A percentile compares a stretch with the other conserved stretches of the same genome.
Conservation (phyloP, 1,140 invertebrate species). For the Paralvinella palmiformis region DNA sequence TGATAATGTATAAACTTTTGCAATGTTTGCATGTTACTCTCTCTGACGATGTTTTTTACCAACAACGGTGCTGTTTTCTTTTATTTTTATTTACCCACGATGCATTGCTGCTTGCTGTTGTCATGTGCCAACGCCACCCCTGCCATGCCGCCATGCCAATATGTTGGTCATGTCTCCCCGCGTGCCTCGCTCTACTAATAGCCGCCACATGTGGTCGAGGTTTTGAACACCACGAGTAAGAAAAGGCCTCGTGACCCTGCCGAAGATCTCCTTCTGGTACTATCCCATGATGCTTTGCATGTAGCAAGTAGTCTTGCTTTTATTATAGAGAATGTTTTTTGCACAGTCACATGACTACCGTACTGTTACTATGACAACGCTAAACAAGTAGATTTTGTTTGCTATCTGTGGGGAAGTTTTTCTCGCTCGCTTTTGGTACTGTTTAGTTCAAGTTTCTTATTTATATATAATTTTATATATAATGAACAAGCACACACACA, state of each 20-base stretch:
- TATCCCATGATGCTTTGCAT: slow-evolving; percentile 52
- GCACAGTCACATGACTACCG: slow-evolving; percentile 49
- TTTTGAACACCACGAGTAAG: slow-evolving; percentile 60
- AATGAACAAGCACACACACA: too few species aligned
- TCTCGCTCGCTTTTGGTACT: too few species aligned
- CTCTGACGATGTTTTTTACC: too few species aligned
- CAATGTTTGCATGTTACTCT: too few species aligned
- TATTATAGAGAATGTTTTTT: slow-evolving; percentile 26
- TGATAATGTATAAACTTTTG: too few species aligned
- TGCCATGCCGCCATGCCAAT: slow-evolving; percentile 45
- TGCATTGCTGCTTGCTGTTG: slow-evolving; percentile 53
- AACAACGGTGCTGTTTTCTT: slow-evolving; percentile 11
- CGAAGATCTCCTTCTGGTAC: slow-evolving; percentile 88
- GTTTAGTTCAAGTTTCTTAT: too few species aligned
- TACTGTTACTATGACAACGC: not conserved
- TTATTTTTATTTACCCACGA: slow-evolving; percentile 44
- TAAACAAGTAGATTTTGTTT: too few species aligned
- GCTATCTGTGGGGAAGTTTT: too few species aligned
- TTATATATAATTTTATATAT: too few species aligned
- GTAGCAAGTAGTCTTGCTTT: slow-evolving; percentile 46
- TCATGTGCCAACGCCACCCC: slow-evolving; percentile 50
- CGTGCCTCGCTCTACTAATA: slow-evolving; percentile 43
- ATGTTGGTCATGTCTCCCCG: slow-evolving; percentile 25
- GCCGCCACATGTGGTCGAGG: slow-evolving; percentile 50
- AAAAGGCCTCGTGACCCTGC: slow-evolving; percentile 75